Evolutionary conservation across 2,113 vertebrate species (phyloP).

Genomic region (Hippolais icterina): DNA sequence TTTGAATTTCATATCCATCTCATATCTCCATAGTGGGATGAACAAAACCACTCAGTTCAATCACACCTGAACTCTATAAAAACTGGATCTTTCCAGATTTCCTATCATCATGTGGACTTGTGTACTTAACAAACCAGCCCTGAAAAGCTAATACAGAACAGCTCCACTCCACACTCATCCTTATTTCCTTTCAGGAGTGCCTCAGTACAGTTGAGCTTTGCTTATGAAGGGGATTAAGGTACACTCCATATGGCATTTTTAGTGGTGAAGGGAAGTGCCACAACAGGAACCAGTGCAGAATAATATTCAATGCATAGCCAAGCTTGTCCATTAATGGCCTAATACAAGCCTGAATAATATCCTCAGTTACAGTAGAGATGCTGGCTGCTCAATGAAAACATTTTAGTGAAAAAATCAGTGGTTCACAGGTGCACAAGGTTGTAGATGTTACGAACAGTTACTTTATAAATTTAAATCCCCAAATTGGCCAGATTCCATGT

Average conservation of each 20-base stretch:
- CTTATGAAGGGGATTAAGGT: neutral
- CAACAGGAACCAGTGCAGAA: neutral
- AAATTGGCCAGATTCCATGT: neutral
- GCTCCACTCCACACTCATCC: neutral
- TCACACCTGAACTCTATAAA: constrained; percentile 21
- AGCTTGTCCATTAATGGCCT: neutral
- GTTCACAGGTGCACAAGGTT: neutral
- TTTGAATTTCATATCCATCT: constrained; percentile 39
- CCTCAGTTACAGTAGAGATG: neutral
- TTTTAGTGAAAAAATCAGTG: neutral
- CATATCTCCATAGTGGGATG: neutral
- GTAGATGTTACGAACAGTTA: neutral
- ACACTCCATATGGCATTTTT: neutral
- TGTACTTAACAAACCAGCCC: neutral
- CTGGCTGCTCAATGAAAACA: neutral
- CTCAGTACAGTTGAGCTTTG: neutral
- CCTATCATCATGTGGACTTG: neutral
- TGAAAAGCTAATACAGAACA: neutral
- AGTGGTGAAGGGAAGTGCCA: neutral
- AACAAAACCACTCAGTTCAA: constrained; percentile 27
- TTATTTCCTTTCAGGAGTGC: neutral
- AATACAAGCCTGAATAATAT: neutral
- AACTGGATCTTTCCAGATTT: neutral
- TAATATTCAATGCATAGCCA: neutral
- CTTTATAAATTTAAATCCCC: neutral